These are phyloP conservation scores for Pollicipes pollicipes DNA, from an alignment of 1,140 invertebrate species.

Conservation along the genomic window DNA sequence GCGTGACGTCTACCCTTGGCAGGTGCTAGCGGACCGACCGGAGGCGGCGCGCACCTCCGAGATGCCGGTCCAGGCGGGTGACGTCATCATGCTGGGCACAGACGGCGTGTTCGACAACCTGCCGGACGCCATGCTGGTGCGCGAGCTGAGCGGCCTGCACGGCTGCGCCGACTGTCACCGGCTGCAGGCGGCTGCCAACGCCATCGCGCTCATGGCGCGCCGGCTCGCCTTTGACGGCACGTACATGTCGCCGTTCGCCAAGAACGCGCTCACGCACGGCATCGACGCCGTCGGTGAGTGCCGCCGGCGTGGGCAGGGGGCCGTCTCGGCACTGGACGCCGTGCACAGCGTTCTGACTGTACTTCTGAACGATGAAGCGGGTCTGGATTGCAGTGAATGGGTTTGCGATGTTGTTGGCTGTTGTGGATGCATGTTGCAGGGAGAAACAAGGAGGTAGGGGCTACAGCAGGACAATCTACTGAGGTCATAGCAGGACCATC, in stretches of 20 bases:
- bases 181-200: slow-evolving; percentile 77
- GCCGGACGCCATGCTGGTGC: slow-evolving; percentile 67
- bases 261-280: slow-evolving; percentile 76
- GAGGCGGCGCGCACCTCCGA: slow-evolving; percentile 76
- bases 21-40: slow-evolving; percentile 39
- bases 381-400: too few species aligned
- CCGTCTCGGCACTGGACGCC: not conserved
- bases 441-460: too few species aligned
- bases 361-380: not conserved
- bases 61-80: slow-evolving; percentile 80
- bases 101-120: slow-evolving; percentile 98
- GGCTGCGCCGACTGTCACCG: slow-evolving; percentile 48
- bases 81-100: slow-evolving; percentile 89
- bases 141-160: slow-evolving; percentile 45
- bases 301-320: not conserved
- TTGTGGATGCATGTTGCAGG: too few species aligned
- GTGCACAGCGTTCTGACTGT: not conserved
- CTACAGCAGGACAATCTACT: too few species aligned
- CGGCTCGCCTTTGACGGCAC: slow-evolving; percentile 79
- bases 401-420: too few species aligned
- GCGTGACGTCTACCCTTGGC: too few species aligned
- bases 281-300: slow-evolving; percentile 70
- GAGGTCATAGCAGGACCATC: too few species aligned
- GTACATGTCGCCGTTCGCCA: slow-evolving; percentile 88
- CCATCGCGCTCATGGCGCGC: slow-evolving; percentile 83